Conservation (phyloP, 2,113 vertebrate species). For the Larimichthys crocea region DNA sequence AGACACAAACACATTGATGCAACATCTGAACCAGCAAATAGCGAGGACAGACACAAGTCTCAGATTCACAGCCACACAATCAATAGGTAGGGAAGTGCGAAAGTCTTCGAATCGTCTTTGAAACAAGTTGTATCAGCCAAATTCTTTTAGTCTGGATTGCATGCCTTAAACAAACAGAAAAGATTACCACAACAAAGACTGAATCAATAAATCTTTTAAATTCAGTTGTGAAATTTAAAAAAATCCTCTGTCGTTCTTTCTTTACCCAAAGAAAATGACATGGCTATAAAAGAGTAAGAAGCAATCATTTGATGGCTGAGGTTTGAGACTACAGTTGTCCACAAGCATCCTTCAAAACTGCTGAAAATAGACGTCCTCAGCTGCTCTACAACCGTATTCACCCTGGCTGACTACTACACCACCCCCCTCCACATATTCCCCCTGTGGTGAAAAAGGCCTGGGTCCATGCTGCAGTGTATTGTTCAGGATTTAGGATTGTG, state of each 20-base stretch:
- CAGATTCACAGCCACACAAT: constrained; percentile 48
- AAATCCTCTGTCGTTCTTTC: background rate
- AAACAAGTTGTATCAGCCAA: background rate
- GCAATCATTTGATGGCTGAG: constrained; percentile 36
- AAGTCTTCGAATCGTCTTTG: constrained; percentile 19
- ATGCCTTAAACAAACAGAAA: constrained; percentile 11
- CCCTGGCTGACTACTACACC: constrained; percentile 29
- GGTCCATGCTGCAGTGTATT: constrained; percentile 34
- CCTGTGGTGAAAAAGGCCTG: constrained; percentile 16
- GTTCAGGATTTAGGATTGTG: constrained; percentile 65
- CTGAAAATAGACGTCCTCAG: constrained; percentile 70
- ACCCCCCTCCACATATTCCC: constrained; percentile 30
- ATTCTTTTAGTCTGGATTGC: constrained; percentile 29
- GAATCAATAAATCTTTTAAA: constrained; percentile 12
- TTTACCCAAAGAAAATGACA: constrained; percentile 19
- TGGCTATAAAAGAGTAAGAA: constrained; percentile 6
- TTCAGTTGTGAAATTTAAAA: constrained; percentile 28
- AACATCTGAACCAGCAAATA: constrained; percentile 57
- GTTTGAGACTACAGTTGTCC: constrained; percentile 64
- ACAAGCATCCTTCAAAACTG: constrained; percentile 53
- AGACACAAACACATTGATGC: constrained; percentile 68
- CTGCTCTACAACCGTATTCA: constrained; percentile 61
- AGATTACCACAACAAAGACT: constrained; percentile 3
- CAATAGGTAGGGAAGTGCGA: constrained; percentile 32
- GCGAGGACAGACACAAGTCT: constrained; percentile 17